Conservation (phyloP, 2,113 vertebrate genomes). For the Micromys minutus region DNA sequence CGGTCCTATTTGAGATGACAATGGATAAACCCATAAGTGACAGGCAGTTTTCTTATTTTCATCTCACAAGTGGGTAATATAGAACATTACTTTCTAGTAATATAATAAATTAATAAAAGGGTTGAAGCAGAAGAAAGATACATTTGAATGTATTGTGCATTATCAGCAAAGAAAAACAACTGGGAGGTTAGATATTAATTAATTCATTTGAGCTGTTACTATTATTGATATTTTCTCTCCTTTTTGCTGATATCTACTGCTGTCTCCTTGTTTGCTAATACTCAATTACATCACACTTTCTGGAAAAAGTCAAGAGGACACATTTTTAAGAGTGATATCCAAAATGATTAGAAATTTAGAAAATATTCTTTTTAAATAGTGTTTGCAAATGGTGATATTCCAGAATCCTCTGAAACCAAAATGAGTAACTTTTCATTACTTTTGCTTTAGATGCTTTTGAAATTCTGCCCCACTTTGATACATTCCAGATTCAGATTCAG, state of each 20-base stretch:
- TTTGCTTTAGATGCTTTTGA: slow-evolving; percentile 11
- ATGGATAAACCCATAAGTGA: slow-evolving; percentile 92
- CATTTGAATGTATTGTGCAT: slow-evolving; percentile 68
- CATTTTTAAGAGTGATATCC: slow-evolving; percentile 27
- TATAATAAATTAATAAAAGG: slow-evolving; percentile 80
- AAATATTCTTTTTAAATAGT: slow-evolving; percentile 21
- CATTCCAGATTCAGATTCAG: not conserved
- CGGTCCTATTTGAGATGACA: slow-evolving; percentile 90
- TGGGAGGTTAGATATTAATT: not conserved
- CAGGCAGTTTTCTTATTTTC: slow-evolving; percentile 87
- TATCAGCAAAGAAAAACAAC: slow-evolving; percentile 8
- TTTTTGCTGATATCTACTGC: slow-evolving; percentile 66
- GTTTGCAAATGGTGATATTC: slow-evolving; percentile 29
- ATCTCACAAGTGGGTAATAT: slow-evolving; percentile 84
- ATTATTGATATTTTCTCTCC: slow-evolving; percentile 32
- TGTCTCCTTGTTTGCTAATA: slow-evolving; percentile 46
- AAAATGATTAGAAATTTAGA: slow-evolving; percentile 26
- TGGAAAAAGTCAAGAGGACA: not conserved
- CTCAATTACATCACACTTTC: slow-evolving; percentile 5
- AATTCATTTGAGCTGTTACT: not conserved
- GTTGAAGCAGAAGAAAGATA: slow-evolving; percentile 62
- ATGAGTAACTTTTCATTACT: slow-evolving; percentile 28
- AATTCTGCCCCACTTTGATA: not conserved
- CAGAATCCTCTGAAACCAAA: slow-evolving; percentile 44
- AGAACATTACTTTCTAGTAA: slow-evolving; percentile 76